These are phyloP conservation scores for Vanessa cardui DNA, from an alignment of 2,888 invertebrate genomes.

Conservation along the genomic window DNA sequence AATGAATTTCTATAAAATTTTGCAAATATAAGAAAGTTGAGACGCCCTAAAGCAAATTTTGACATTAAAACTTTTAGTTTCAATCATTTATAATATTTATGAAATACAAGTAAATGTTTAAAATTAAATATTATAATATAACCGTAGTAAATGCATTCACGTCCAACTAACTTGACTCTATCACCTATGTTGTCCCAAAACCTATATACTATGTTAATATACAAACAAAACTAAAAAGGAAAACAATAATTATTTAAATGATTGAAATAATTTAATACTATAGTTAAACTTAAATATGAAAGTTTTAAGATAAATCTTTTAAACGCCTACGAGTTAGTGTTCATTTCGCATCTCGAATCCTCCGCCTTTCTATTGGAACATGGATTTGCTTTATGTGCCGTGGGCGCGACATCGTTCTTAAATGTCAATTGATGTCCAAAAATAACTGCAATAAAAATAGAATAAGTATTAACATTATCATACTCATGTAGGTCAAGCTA, in stretches of 20 bases:
- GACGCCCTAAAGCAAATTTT: no score
- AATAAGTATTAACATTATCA: background rate
- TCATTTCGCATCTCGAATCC: slow-evolving; percentile 2
- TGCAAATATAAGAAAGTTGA: no score
- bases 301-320: background rate
- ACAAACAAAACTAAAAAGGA: background rate
- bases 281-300: background rate
- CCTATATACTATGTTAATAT: background rate
- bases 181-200: no score
- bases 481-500: no score
- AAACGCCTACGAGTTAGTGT: slow-evolving; percentile 8
- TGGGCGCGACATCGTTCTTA: slow-evolving; percentile 14
- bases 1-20: no score
- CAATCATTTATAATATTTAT: no score
- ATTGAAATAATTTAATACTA: background rate
- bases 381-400: slow-evolving; percentile 15
- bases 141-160: no score
- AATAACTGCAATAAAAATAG: background rate
- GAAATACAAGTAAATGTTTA: no score
- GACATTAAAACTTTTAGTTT: no score
- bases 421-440: slow-evolving; percentile 17
- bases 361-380: slow-evolving; percentile 14
- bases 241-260: background rate
- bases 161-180: no score
- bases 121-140: no score